Conservation (phyloP, 2,888 invertebrate genomes). For the Neria commutata region DNA sequence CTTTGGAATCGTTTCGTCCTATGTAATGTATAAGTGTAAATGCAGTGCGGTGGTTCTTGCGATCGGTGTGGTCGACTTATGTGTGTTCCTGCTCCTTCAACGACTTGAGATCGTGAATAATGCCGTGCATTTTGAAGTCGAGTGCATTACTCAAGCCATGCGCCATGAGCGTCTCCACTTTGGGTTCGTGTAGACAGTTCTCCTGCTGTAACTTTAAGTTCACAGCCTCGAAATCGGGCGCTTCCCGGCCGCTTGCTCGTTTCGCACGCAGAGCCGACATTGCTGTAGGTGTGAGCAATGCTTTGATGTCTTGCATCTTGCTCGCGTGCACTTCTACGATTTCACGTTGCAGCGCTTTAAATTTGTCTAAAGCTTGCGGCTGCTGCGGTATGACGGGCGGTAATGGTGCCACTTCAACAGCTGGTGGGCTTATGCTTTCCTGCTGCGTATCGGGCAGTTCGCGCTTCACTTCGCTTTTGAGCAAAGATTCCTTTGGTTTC, state of each 20-base stretch:
- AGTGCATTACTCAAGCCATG: slow-evolving; percentile 28
- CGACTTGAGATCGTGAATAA: slow-evolving; percentile 58
- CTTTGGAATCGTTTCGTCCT: too few relatives aligned
- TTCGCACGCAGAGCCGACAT: slow-evolving; percentile 34
- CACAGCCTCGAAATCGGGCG: slow-evolving; percentile 22
- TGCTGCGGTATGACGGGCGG: too few relatives aligned
- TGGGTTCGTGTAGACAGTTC: slow-evolving; percentile 48
- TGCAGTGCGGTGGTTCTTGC: too few relatives aligned
- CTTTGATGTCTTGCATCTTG: slow-evolving; percentile 16
- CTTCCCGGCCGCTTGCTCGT: slow-evolving; percentile 29
- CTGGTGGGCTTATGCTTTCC: slow-evolving; percentile 24
- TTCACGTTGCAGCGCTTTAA: slow-evolving; percentile 55
- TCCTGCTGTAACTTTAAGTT: slow-evolving; percentile 25
- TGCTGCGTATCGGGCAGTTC: too few relatives aligned
- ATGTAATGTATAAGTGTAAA: too few relatives aligned
- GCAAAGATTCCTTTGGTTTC: background rate
- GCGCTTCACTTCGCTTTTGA: too few relatives aligned
- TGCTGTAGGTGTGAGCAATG: background rate
- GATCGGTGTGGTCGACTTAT: too few relatives aligned
- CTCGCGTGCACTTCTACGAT: slow-evolving; percentile 45
- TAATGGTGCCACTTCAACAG: too few relatives aligned
- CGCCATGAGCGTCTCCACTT: slow-evolving; percentile 35
- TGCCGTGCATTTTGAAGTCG: slow-evolving; percentile 43
- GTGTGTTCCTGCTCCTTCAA: too few relatives aligned
- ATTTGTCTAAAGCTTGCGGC: too few relatives aligned